A percentile compares a stretch with the other conserved stretches of the same genome.
Conservation (phyloP, 2,888 invertebrate genomes). For the Andrena camellia region DNA sequence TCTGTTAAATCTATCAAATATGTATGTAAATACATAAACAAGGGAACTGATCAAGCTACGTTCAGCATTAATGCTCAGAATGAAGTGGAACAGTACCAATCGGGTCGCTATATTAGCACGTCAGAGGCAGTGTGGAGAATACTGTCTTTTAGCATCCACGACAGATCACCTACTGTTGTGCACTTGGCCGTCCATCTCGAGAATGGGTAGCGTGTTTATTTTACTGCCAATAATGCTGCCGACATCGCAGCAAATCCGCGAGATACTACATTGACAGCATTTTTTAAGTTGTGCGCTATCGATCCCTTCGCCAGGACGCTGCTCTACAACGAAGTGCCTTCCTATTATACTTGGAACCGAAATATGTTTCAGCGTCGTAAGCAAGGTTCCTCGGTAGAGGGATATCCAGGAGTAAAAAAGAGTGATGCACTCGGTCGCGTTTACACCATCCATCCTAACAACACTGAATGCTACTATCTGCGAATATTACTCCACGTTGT, state of each 20-base stretch:
- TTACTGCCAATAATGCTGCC: background rate
- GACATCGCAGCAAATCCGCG: background rate
- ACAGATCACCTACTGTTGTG: background rate
- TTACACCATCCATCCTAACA: background rate
- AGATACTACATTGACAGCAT: conserved; percentile 1
- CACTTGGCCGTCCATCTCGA: background rate
- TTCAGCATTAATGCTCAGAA: background rate
- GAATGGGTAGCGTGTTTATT: background rate
- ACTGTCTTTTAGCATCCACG: background rate
- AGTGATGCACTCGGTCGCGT: background rate
- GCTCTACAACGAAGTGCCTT: background rate
- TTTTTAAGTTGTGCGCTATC: background rate
- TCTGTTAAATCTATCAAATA: background rate
- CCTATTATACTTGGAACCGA: background rate
- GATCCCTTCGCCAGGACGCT: background rate
- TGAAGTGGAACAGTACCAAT: background rate
- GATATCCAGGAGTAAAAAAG: conserved; percentile 4
- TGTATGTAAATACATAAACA: background rate
- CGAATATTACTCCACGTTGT: background rate
- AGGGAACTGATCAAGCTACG: background rate
- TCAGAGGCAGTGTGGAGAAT: background rate
- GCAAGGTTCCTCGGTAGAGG: background rate
- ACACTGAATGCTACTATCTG: conserved; percentile 1
- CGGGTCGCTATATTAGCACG: background rate
- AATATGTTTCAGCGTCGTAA: background rate